Evolutionary conservation across 2,113 vertebrate species (phyloP), one percentile per base, ranked within the genome.

Genomic region (Planiliza haematocheilus): DNA sequence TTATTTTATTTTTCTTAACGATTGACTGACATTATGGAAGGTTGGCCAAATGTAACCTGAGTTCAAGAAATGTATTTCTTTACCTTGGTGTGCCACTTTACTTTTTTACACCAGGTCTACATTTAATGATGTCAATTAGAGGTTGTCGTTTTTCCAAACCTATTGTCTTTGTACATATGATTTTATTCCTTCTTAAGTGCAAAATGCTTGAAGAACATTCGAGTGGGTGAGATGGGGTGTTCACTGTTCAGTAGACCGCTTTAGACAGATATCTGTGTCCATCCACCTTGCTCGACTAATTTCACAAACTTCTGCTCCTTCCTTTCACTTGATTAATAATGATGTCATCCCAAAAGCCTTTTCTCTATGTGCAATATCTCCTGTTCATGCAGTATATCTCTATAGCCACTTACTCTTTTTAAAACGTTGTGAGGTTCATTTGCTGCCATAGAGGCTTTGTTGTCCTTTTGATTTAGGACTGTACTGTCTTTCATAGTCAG

Each of bases 331-430:
- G 69, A 80, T 84, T 78, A 86, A 75, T 83, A 73, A 90, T 88
- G 87, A 88, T 87, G 88, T 89, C 90, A 90, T 89, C 79, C 71
- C 77, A 36, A 75, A 58, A 91, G 83, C 88, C 87, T 88, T 88
- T 75, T 69, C 70, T 85, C 74, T 57, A 58, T 82, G 78, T 88
- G 84, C 86, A 91, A 85, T 90, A 87, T 76, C 81, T 82, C 73
- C 69, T 86, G 8, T 57, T 78, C 69, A 73, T 67, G 72, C 80
- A 45, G 70, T 79, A 65, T 71, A 55, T 74, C 49, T 62, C 77
- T 77, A 63, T 60, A 75, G 76, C 64, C 74, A 83, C 55, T 79
- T 63, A 50, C 52, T 42, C 24, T 59, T 46, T 63, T 50, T 70
- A 56, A 70, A 77, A 60, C 52, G 51, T 74, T 50, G 59, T 84